Base-by-base conservation (phyloP, 2,797 vertebrate species). In the Hyperoplus immaculatus region DNA sequence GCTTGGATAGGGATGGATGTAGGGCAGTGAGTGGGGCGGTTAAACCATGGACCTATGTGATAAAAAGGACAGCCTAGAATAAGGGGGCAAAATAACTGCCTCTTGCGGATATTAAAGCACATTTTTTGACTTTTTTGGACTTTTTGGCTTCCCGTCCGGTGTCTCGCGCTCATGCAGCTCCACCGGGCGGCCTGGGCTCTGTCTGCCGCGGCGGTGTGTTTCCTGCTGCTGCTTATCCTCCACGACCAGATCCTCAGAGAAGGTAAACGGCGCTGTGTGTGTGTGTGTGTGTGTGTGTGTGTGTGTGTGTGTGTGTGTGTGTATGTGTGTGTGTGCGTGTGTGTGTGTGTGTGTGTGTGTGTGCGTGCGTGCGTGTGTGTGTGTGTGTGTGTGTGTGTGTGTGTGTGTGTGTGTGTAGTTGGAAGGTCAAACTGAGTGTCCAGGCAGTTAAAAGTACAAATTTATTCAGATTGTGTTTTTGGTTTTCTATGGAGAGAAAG, bases 121-220 rank as follows among this genome's bases (percentile, higher is more conserved):
- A 29, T 29, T 29, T 75, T 29, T 2, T 2, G 0, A 2, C 3
- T 3, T 29, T 29, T 72, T 93, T 90, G 94, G 94, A 94, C 93
- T 91, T 79, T 78, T 59, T 89, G 69, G 67, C 66, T 49, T 58
- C 36, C 38, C 12, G 55, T 51, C 47, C 73, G 47, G 75, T 67
- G 69, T 73, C 39, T 92, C 93, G 89, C 72, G 75, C 79, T 82
- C 83, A 99, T 99, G 97, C 97, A 96, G 96, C 95, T 96, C 91
- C 95, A 95, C 91, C 97, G 96, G 90, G 96, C 95, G 87, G 95
- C 95, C 93, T 97, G 97, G 96, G 96, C 96, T 93, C 92, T 97
- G 94, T 94, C 95, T 67, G 97, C 96, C 92, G 96, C 96, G 88
- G 96, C 96, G 80, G 91, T 96, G 94, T 96, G 96, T 94, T 95